Conservation (phyloP, 2,797 vertebrate species). For the Fundulus diaphanus region DNA sequence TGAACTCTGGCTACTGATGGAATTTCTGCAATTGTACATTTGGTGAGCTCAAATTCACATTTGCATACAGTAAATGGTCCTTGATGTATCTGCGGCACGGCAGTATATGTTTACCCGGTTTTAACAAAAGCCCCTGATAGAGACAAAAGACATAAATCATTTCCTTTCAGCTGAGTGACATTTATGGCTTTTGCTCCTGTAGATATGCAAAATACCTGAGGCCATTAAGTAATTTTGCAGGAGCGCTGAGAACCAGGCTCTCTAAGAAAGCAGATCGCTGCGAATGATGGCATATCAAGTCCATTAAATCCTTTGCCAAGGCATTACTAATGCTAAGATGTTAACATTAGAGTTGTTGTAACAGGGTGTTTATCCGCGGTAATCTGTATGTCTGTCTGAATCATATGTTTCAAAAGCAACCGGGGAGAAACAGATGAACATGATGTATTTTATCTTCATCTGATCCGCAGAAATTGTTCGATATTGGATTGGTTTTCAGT, state of each 20-base stretch:
- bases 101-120: slow-evolving; percentile 42
- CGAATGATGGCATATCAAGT: slow-evolving; percentile 71
- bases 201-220: slow-evolving; percentile 70
- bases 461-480: slow-evolving; percentile 74
- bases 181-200: slow-evolving; percentile 58
- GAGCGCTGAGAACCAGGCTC: slow-evolving; percentile 66
- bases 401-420: slow-evolving; percentile 58
- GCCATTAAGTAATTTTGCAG: slow-evolving; percentile 76
- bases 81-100: slow-evolving; percentile 60
- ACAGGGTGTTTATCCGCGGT: slow-evolving; percentile 42
- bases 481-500: slow-evolving; percentile 68
- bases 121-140: slow-evolving; percentile 31
- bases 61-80: slow-evolving; percentile 79
- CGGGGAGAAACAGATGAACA: slow-evolving; percentile 50
- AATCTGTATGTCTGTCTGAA: slow-evolving; percentile 55
- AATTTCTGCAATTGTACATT: slow-evolving; percentile 77
- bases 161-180: slow-evolving; percentile 64
- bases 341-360: slow-evolving; percentile 63
- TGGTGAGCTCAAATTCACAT: slow-evolving; percentile 71
- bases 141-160: slow-evolving; percentile 61
- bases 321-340: slow-evolving; percentile 74
- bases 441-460: slow-evolving; percentile 64
- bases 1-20: slow-evolving; percentile 79
- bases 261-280: slow-evolving; percentile 63
- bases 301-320: slow-evolving; percentile 73